Percentiles rank a stretch among this genome's conserved stretches.
phyloP scores from a whole-genome alignment of 2,797 vertebrate species.

The Anisognathus igniventris region DNA sequence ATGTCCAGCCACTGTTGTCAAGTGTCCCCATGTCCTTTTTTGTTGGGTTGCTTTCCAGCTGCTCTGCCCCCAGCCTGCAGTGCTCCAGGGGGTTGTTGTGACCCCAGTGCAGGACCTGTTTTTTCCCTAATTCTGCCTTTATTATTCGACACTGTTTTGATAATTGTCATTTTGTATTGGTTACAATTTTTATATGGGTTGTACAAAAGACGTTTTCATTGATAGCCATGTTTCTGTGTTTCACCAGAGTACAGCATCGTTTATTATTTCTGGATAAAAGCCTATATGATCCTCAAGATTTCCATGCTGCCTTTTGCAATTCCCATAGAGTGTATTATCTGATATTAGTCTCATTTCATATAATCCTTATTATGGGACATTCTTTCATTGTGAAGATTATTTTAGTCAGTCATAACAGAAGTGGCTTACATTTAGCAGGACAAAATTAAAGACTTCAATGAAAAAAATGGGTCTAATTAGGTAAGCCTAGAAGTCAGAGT shows the following conservation, averaged over 20 bases:
- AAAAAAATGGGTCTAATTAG: background rate
- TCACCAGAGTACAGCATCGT: background rate
- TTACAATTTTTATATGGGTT: background rate
- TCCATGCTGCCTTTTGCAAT: background rate
- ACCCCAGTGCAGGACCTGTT: background rate
- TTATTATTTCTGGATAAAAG: background rate
- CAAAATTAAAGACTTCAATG: background rate
- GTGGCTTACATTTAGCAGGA: background rate
- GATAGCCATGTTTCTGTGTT: background rate
- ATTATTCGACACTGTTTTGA: background rate
- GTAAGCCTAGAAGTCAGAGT: background rate
- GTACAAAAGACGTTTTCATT: background rate
- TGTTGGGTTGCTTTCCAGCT: rapidly evolving
- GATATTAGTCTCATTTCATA: background rate
- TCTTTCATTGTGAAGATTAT: background rate
- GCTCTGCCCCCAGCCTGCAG: rapidly evolving
- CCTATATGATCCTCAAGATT: background rate
- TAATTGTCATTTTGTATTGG: background rate
- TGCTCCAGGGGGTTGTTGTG: rapidly evolving
- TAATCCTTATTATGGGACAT: background rate
- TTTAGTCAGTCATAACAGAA: background rate
- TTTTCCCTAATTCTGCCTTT: background rate
- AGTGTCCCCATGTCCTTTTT: background rate
- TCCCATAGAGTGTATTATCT: background rate
- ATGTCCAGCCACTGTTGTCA: background rate